Evolutionary conservation across 2,797 vertebrate species (phyloP).

Genomic region (Telmatherina bonti): DNA sequence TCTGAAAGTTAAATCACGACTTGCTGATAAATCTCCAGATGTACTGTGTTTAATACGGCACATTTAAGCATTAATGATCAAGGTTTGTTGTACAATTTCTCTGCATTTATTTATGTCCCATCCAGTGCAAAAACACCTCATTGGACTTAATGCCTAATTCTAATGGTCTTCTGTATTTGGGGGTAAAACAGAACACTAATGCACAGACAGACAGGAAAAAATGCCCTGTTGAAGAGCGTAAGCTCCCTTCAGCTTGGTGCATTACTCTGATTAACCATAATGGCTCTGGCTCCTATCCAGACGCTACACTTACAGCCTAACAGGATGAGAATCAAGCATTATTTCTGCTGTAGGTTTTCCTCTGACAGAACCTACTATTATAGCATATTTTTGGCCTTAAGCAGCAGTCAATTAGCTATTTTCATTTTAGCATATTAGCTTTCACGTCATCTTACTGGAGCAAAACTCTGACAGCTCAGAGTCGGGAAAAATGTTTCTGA

Average conservation of each 20-base stretch:
- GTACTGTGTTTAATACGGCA: not conserved
- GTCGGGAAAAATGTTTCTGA: slow-evolving; percentile 1
- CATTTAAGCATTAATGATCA: not conserved
- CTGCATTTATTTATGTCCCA: not conserved
- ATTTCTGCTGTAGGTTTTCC: slow-evolving; percentile 21
- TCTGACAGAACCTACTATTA: not conserved
- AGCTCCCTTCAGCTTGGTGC: slow-evolving; percentile 4
- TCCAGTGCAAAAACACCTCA: not conserved
- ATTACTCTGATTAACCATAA: slow-evolving; percentile 24
- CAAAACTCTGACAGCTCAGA: not conserved
- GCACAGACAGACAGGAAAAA: not conserved
- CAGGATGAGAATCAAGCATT: not conserved
- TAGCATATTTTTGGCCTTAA: slow-evolving; percentile 18
- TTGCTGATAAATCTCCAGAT: not conserved
- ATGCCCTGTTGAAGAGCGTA: not conserved
- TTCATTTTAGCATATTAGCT: slow-evolving; percentile 45
- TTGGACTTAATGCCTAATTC: not conserved
- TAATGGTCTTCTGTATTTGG: too few species aligned
- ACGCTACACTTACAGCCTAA: slow-evolving; percentile 2
- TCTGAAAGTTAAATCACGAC: not conserved
- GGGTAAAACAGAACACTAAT: not conserved
- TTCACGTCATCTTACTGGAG: slow-evolving; percentile 5
- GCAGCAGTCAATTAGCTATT: slow-evolving; percentile 17
- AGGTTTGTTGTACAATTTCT: not conserved
- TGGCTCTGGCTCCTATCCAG: slow-evolving; percentile 29